Evolutionary conservation across 2,113 vertebrate species (phyloP), one percentile per base, ranked within the genome.

Genomic region (Salvator merianae): DNA sequence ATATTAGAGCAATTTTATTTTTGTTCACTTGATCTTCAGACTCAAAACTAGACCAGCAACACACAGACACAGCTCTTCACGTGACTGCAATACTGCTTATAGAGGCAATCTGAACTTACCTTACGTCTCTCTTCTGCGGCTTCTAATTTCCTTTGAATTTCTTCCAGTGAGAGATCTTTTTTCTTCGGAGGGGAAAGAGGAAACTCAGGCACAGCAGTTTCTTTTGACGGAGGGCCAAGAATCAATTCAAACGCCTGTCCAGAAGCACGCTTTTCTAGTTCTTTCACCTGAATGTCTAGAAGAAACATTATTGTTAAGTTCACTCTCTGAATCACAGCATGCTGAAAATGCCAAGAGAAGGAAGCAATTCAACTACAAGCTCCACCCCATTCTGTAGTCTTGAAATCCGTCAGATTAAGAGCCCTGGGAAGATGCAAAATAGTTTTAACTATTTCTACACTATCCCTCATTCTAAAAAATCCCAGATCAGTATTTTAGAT

Each of bases 211-310:
- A 97, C 98, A 6, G 95, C 91, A 6, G 95, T 91, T n/a, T 99
- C 97, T 86, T 97, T 97, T 4, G 96, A 96, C 47, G 96, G 93
- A 63, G 98, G 98, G 81, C 97, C 97, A 63, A 99, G 95, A 83
- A 99, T 98, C 90, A 99, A 96, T 94, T 99, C 98, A 93, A 99
- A 99, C 1, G 98, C 97, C 80, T 99, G 98, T 89, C 98, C 98
- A 12, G 98, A 99, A 70, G 98, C 96, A 84, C 98, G 96, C 88
- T 98, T 99, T 92, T 97, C 98, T 95, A 99, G 93, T 92, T 99
- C 98, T 93, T 98, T 99, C 84, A 99, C 97, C 89, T 98, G 97
- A 70, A 99, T 97, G 14, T 98, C 98, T 99, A 87, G 22, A 47
- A 71, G 55, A 79, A 30, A 47, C 63, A 32, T 0, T 59, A 28